phyloP scores from a whole-genome alignment of 1,140 invertebrate genomes.

The Triops cancriformis region DNA sequence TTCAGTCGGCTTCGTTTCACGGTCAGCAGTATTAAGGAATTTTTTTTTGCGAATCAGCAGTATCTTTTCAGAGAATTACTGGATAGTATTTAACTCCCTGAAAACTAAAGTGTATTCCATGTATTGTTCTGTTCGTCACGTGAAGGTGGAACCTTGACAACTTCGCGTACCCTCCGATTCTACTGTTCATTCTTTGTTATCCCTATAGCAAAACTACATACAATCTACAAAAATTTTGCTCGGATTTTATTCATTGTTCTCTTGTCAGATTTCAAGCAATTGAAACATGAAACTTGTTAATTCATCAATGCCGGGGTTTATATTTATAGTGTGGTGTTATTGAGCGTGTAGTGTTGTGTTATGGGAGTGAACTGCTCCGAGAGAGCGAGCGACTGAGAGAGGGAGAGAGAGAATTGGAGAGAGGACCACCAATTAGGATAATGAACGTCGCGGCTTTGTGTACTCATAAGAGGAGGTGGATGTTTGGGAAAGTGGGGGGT shows the following conservation, averaged over 20 bases:
- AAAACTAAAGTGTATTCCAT: too few relatives aligned
- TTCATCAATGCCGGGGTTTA: conserved; percentile 1
- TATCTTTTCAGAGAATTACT: too few relatives aligned
- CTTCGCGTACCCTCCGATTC: too few relatives aligned
- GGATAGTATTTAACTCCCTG: too few relatives aligned
- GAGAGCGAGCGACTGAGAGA: background rate
- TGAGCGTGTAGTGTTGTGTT: conserved; percentile 5
- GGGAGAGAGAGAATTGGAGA: background rate
- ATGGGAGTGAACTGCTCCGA: background rate
- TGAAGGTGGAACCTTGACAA: too few relatives aligned
- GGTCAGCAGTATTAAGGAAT: too few relatives aligned
- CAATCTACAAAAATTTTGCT: background rate
- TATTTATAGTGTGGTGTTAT: background rate
- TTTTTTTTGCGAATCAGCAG: too few relatives aligned
- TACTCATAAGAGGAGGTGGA: conserved; percentile 13
- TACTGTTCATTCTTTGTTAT: too few relatives aligned
- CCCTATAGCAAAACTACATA: too few relatives aligned
- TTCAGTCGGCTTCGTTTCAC: too few relatives aligned
- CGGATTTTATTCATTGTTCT: background rate
- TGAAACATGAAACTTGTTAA: background rate
- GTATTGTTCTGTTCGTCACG: too few relatives aligned
- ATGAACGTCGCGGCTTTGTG: conserved; percentile 9
- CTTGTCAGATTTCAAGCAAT: background rate
- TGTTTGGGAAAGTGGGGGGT: background rate
- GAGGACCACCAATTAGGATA: conserved; percentile 9